Conservation (phyloP, 30 jellyfish, hydroid and myxozoan species). For the Pseudorhiza aurosa region DNA sequence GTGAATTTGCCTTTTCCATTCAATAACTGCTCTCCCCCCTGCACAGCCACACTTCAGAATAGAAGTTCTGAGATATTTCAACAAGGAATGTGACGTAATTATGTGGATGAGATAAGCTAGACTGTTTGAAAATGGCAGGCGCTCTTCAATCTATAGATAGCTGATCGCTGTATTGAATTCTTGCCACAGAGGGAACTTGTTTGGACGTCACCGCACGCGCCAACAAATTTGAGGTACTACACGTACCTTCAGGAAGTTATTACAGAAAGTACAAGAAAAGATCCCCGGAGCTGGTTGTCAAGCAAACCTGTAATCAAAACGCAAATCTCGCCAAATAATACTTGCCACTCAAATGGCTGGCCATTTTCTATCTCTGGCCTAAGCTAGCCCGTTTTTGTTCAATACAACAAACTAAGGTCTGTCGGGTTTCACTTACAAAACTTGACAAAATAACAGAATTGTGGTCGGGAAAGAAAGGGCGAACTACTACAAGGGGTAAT, state of each 20-base stretch:
- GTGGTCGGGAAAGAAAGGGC: neutral
- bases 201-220: slow-evolving; percentile 53
- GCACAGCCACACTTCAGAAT: neutral
- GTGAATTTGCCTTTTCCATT: neutral
- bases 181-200: slow-evolving; percentile 39
- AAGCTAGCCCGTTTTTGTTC: neutral
- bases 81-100: neutral
- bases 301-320: no score
- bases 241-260: neutral
- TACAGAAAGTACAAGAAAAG: no score
- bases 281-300: no score
- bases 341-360: no score
- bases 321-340: no score
- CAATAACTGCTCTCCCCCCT: slow-evolving; percentile 13
- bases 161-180: neutral
- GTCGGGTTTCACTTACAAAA: neutral
- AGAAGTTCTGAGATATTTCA: neutral
- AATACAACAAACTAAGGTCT: neutral
- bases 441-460: neutral
- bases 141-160: neutral
- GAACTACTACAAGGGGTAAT: neutral
- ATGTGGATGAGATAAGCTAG: neutral
- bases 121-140: neutral
- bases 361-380: neutral
- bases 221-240: slow-evolving; percentile 41